A percentile compares a stretch with the other conserved stretches of the same genome.
Evolutionary conservation across 2,113 vertebrate genomes (phyloP).

Genomic region (Xenopus tropicalis): UCB_Xtro_10.0 CM004444.2:105932501-105933000

Average conservation of each 20-base stretch:
- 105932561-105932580: no score
- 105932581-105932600: no score
- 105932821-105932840: no score
- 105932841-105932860: no score
- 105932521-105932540: no score
- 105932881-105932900: background rate
- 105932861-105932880: background rate
- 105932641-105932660: background rate
- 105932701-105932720: background rate
- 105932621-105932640: no score
- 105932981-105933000: no score
- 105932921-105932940: background rate
- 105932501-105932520: no score
- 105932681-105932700: conserved; percentile 26
- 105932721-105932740: background rate
- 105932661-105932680: background rate
- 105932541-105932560: no score
- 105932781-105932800: background rate
- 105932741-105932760: background rate
- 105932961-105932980: no score
- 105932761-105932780: background rate
- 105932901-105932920: background rate
- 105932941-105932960: no score
- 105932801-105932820: background rate
- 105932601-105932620: no score